These are phyloP conservation scores for Anorthoa munda DNA, from an alignment of 2,888 invertebrate genomes.

Conservation along the genomic window DNA sequence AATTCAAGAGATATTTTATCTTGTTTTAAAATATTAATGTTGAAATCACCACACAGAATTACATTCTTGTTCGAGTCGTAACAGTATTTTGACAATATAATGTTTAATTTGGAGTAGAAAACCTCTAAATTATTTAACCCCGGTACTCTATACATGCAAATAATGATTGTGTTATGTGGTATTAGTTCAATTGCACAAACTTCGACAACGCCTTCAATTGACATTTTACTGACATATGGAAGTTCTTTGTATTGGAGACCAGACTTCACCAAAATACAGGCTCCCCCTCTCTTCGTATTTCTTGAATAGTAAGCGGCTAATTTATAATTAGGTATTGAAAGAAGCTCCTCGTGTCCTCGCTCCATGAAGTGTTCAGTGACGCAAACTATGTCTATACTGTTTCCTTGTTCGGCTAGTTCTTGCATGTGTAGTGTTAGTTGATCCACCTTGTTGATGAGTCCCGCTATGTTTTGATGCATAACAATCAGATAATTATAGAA, in stretches of 20 bases:
- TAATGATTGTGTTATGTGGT: constrained; percentile 2
- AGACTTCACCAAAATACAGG: neutral
- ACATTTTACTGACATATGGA: neutral
- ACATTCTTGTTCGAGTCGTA: too few species aligned
- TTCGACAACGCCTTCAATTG: constrained; percentile 2
- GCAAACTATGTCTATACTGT: constrained; percentile 8
- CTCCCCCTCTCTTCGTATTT: neutral
- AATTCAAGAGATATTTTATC: too few species aligned
- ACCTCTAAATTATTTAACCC: too few species aligned
- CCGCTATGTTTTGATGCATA: neutral
- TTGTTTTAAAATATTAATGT: too few species aligned
- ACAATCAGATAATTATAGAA: neutral
- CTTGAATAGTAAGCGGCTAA: constrained; percentile 4
- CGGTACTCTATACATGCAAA: too few species aligned
- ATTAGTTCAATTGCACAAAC: constrained; percentile 1
- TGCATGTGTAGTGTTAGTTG: neutral
- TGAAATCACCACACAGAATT: too few species aligned
- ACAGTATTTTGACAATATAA: too few species aligned
- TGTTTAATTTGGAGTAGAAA: neutral
- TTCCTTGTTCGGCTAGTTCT: neutral
- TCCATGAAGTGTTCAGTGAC: constrained; percentile 9
- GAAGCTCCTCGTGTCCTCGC: constrained; percentile 3
- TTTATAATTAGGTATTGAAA: constrained; percentile 6
- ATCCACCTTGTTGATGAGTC: neutral
- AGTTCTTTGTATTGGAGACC: neutral